Percentiles rank a stretch among this genome's conserved stretches.
Conservation (phyloP, 2,113 vertebrate genomes). For the Australoheros scitulus region DNA sequence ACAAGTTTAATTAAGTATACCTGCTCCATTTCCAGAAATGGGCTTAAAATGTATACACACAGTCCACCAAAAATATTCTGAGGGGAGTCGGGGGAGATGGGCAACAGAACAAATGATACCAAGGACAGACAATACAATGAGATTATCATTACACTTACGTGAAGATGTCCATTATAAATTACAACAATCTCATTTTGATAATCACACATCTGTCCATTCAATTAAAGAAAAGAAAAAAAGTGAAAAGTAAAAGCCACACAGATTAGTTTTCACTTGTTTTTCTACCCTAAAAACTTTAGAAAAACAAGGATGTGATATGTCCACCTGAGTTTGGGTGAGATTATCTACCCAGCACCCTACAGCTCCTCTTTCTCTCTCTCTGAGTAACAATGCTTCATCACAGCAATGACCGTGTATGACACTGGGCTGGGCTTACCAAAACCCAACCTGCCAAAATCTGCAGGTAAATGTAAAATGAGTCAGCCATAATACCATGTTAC, state of each 20-base stretch:
- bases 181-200: constrained; percentile 55
- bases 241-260: constrained; percentile 6
- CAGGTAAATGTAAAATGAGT: constrained; percentile 9
- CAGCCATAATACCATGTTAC: constrained; percentile 7
- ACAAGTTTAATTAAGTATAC: constrained; percentile 70
- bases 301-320: constrained; percentile 54
- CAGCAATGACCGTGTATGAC: neutral
- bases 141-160: constrained; percentile 59
- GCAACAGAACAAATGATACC: constrained; percentile 47
- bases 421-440: neutral
- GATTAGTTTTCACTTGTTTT: constrained; percentile 57
- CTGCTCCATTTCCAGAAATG: constrained; percentile 76
- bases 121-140: constrained; percentile 64
- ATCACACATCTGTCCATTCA: constrained; percentile 55
- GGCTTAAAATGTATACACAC: constrained; percentile 47
- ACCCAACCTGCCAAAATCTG: constrained; percentile 21
- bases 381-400: constrained; percentile 5
- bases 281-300: constrained; percentile 34
- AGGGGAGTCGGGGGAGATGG: constrained; percentile 6
- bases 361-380: constrained; percentile 15
- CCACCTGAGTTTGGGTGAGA: constrained; percentile 75
- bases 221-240: constrained; percentile 35
- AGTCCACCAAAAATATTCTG: constrained; percentile 53
- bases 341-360: constrained; percentile 38
- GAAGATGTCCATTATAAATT: constrained; percentile 61